phyloP scores from a whole-genome alignment of 2,888 invertebrate species.

The Eulithis testata region DNA sequence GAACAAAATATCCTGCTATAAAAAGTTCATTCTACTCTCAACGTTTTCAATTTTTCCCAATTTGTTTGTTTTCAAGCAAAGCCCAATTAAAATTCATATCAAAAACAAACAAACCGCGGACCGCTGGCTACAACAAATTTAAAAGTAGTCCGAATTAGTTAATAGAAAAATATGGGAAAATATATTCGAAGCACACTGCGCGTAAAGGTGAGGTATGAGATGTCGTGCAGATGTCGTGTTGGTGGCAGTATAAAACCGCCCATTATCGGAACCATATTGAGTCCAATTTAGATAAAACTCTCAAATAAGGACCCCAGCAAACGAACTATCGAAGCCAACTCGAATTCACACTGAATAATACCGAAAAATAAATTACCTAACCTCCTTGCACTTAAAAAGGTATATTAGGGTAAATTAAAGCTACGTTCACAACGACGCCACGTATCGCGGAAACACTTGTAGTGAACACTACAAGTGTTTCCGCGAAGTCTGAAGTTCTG shows the following conservation, averaged over 20 bases:
- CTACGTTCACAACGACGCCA: conserved; percentile 5
- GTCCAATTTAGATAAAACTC: too few relatives aligned
- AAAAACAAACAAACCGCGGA: conserved; percentile 8
- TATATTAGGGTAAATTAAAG: conserved; percentile 28
- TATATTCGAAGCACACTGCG: too few relatives aligned
- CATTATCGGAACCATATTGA: too few relatives aligned
- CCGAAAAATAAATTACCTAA: conserved; percentile 30
- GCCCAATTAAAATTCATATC: conserved; percentile 25
- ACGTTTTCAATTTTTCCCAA: conserved; percentile 12
- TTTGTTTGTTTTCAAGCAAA: conserved; percentile 22
- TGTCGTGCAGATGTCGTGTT: too few relatives aligned
- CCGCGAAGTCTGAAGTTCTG: too few relatives aligned
- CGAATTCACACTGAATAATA: conserved; percentile 21
- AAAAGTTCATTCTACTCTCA: conserved; percentile 1
- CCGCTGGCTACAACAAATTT: conserved; percentile 24
- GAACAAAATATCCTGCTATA: neutral
- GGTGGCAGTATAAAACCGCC: too few relatives aligned
- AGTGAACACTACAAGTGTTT: too few relatives aligned
- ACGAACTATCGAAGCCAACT: conserved; percentile 18
- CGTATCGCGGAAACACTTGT: too few relatives aligned
- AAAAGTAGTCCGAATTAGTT: conserved; percentile 18
- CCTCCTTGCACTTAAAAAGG: conserved; percentile 31
- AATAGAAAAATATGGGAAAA: neutral
- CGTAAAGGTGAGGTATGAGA: too few relatives aligned
- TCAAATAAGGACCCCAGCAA: conserved; percentile 5